A percentile compares a stretch with the other conserved stretches of the same genome.
Evolutionary conservation across 2,113 vertebrate genomes (phyloP).

Genomic region (Apaloderma vittatum): DNA sequence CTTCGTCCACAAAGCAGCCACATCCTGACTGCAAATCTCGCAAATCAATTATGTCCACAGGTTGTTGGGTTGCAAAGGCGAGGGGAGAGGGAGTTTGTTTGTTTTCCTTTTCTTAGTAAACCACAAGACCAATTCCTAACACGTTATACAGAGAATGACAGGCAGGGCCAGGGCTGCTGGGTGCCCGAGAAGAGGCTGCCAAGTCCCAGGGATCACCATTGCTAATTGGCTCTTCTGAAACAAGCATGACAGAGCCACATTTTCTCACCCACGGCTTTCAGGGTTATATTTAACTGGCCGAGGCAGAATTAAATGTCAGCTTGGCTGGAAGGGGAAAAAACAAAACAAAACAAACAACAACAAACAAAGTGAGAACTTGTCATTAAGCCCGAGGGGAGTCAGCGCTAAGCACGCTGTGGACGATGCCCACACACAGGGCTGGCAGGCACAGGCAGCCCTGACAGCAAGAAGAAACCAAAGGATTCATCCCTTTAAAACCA

Average conservation of each 20-base stretch:
- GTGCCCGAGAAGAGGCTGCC: constrained; percentile 50
- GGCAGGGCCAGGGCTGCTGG: constrained; percentile 37
- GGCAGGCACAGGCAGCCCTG: neutral
- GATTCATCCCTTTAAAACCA: neutral
- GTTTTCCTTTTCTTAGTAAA: constrained; percentile 71
- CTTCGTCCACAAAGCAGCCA: constrained; percentile 25
- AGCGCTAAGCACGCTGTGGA: neutral
- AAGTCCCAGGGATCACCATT: constrained; percentile 64
- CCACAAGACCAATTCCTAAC: constrained; percentile 64
- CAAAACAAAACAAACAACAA: constrained; percentile 73
- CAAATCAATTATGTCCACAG: constrained; percentile 64
- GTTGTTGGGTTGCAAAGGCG: constrained; percentile 53
- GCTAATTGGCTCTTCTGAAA: constrained; percentile 70
- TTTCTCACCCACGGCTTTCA: constrained; percentile 53
- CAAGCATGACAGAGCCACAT: constrained; percentile 63
- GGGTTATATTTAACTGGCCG: constrained; percentile 67
- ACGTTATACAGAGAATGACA: constrained; percentile 52
- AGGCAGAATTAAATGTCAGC: constrained; percentile 73
- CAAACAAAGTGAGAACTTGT: constrained; percentile 74
- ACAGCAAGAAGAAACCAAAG: neutral
- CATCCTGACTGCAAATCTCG: constrained; percentile 31
- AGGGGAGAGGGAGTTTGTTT: constrained; percentile 12
- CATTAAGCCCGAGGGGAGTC: constrained; percentile 37
- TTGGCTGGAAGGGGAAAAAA: constrained; percentile 63
- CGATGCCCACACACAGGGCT: constrained; percentile 1